Conservation (phyloP, 2,888 invertebrate genomes). For the Teleiodes luculella region DNA sequence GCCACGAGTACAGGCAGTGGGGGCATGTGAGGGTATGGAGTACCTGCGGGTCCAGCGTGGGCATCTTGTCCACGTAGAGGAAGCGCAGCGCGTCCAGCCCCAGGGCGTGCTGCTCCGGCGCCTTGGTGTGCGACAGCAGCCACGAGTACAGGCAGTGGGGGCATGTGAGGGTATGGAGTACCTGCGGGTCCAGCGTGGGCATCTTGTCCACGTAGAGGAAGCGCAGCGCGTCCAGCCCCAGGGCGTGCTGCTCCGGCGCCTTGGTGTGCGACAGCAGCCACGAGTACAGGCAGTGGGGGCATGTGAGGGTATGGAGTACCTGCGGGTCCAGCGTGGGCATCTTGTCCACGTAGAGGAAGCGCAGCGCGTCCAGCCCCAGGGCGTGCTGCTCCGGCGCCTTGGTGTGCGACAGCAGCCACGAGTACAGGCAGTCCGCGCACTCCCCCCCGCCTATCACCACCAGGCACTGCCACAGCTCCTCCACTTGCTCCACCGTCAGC, state of each 20-base stretch:
- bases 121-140: conserved; percentile 94
- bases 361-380: conserved; percentile 89
- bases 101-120: conserved; percentile 94
- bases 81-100: conserved; percentile 92
- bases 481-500: conserved; percentile 91
- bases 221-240: conserved; percentile 91
- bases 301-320: too few species aligned
- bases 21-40: too few species aligned
- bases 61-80: conserved; percentile 92
- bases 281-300: too few species aligned
- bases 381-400: conserved; percentile 96
- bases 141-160: conserved; percentile 96
- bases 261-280: conserved; percentile 83
- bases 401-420: conserved; percentile 94
- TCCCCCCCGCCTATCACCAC: conserved; percentile 86
- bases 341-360: conserved; percentile 92
- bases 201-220: conserved; percentile 93
- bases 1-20: conserved; percentile 96
- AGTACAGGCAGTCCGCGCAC: conserved; percentile 94
- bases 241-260: conserved; percentile 93
- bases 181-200: conserved; percentile 91
- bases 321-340: conserved; percentile 93
- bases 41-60: conserved; percentile 89
- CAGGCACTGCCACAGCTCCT: conserved; percentile 93
- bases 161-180: too few species aligned